These are phyloP conservation scores for Timandra comae DNA, from an alignment of 2,888 invertebrate species.

Conservation along the genomic window DNA sequence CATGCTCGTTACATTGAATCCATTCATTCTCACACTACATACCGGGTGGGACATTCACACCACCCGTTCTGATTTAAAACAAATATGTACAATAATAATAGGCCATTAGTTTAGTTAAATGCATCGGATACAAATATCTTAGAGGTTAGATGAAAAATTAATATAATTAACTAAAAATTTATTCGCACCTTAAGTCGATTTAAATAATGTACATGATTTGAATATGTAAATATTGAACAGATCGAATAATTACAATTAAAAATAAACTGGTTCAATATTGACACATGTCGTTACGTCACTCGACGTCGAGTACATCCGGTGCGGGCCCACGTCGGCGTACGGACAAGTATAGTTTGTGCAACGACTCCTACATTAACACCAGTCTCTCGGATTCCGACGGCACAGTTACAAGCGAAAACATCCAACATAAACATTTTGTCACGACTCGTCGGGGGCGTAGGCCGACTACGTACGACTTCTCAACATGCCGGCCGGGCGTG, in stretches of 20 bases:
- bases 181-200: conserved; percentile 24
- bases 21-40: too few relatives aligned
- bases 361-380: conserved; percentile 40
- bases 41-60: not conserved
- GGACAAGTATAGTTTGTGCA: conserved; percentile 36
- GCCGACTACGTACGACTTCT: conserved; percentile 35
- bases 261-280: conserved; percentile 5
- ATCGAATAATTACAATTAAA: conserved; percentile 1
- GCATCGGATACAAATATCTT: conserved; percentile 30
- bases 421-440: conserved; percentile 14
- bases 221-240: not conserved
- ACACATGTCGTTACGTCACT: conserved; percentile 7
- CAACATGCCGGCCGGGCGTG: conserved; percentile 2
- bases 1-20: too few relatives aligned
- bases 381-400: conserved; percentile 43
- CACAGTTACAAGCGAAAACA: conserved; percentile 27
- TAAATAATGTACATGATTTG: conserved; percentile 17
- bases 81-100: conserved; percentile 53
- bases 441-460: conserved; percentile 28
- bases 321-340: too few relatives aligned
- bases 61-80: conserved; percentile 40
- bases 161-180: conserved; percentile 20
- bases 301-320: too few relatives aligned
- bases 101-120: conserved; percentile 66
- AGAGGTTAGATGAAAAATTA: conserved; percentile 21